Percentiles rank a stretch among this genome's conserved stretches.
These are phyloP conservation scores for Erpobdella octoculata DNA, from an alignment of 2,888 invertebrate species.

Conservation along the genomic window DNA sequence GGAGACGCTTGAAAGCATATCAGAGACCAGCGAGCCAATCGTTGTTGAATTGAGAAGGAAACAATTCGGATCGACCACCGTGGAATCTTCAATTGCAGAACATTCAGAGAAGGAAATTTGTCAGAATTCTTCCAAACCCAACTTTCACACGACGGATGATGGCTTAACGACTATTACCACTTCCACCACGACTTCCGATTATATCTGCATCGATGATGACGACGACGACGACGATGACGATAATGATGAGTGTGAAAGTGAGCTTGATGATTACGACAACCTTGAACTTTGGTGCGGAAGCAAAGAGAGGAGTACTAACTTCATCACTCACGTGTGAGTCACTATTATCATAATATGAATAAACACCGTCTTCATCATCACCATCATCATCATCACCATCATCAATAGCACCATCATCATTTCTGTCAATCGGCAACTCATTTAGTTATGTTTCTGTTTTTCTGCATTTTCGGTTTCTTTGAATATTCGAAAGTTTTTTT, in stretches of 20 bases:
- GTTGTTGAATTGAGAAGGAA: slow-evolving; percentile 6
- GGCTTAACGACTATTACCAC: neutral
- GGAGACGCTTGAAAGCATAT: slow-evolving; percentile 6
- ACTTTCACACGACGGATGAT: neutral
- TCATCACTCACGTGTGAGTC: slow-evolving; percentile 17
- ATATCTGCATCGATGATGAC: slow-evolving; percentile 14
- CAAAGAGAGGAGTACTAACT: slow-evolving; percentile 7
- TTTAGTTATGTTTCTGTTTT: too few species aligned
- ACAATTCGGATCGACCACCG: neutral
- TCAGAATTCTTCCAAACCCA: neutral
- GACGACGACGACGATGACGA: slow-evolving; percentile 11
- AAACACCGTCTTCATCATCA: neutral
- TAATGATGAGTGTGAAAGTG: neutral
- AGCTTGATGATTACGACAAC: neutral
- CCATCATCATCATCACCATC: slow-evolving; percentile 24
- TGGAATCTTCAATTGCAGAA: neutral
- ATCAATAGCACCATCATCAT: slow-evolving; percentile 19
- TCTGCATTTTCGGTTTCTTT: too few species aligned
- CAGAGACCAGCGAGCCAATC: neutral
- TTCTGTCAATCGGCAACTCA: too few species aligned
- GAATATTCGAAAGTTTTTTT: too few species aligned
- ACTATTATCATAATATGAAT: neutral
- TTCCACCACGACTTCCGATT: slow-evolving; percentile 9
- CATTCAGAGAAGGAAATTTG: neutral
- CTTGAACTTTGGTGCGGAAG: slow-evolving; percentile 15